These are phyloP conservation scores for Diorhabda carinulata DNA, from an alignment of 1,140 invertebrate species.

Conservation along the genomic window DNA sequence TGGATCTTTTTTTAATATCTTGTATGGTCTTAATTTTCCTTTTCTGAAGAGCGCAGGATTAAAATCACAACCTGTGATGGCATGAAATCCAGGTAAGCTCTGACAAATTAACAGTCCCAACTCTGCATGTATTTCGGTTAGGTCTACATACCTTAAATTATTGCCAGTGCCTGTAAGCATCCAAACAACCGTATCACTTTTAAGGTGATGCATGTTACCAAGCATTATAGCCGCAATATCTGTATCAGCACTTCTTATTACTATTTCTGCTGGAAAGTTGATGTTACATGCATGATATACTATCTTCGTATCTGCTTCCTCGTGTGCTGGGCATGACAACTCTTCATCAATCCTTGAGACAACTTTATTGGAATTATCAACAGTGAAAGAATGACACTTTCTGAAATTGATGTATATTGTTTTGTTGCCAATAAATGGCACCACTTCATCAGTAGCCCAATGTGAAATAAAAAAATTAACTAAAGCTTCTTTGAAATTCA, in stretches of 20 bases:
- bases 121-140: slow-evolving; percentile 28
- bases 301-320: slow-evolving; percentile 13
- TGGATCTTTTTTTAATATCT: not conserved
- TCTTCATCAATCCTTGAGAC: slow-evolving; percentile 10
- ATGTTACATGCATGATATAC: slow-evolving; percentile 13
- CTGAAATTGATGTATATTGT: slow-evolving; percentile 19
- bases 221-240: slow-evolving; percentile 22
- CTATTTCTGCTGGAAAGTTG: not conserved
- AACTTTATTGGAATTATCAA: not conserved
- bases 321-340: slow-evolving; percentile 13
- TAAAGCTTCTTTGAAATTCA: no score
- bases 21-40: not conserved
- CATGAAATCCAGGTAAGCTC: slow-evolving; percentile 25
- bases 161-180: slow-evolving; percentile 12
- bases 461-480: slow-evolving; percentile 25
- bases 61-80: not conserved
- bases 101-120: slow-evolving; percentile 34
- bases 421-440: slow-evolving; percentile 27
- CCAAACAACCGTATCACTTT: slow-evolving; percentile 21
- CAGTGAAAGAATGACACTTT: slow-evolving; percentile 15
- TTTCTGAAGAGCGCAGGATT: not conserved
- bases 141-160: not conserved
- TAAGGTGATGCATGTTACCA: slow-evolving; percentile 22
- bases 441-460: slow-evolving; percentile 27
- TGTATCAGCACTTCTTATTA: slow-evolving; percentile 10